Base-by-base conservation (phyloP, 2,888 invertebrate species). In the Eristalis arbustorum region DNA sequence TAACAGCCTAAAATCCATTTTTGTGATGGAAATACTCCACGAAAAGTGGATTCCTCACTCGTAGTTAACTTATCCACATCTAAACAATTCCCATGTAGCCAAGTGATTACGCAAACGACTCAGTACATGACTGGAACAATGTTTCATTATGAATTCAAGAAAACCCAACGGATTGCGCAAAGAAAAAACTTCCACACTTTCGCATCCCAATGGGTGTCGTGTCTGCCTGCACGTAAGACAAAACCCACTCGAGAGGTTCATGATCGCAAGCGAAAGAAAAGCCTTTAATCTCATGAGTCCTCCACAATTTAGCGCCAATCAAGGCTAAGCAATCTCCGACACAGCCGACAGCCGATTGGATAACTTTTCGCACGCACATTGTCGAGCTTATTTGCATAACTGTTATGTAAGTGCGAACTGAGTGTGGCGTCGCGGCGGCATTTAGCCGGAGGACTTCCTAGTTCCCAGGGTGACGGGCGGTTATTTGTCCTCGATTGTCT, bases 361-460 rank as follows among this genome's bases (percentile, higher is more conserved):
- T 84, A 79, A 74, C 79, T 84, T 79, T 84, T 74, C 84, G 79
- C 84, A 84, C 84, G 84, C 84, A 84, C 79, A 79, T 84, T 74
- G 23, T 28, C 25, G 6, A 23, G 31, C 74, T 75, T 11, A 74
- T 84, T 84, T 84, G 69, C 84, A 84, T 84, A 84, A 84, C 79
- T 40, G 84, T 79, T 84, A 74, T 71, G 79, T 61, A 84, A 84
- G 31, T 71, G 67, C 34, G 71, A 79, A 69, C 74, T 69, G 25
- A n/a, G 25, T 49, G 59, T 59, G 59, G 79, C 31, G 5, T 5
- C 31, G 31, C 10, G 31, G 31, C 61, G 64, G 40, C 66, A 61
- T 72, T 77, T 63, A 67, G 78, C 68, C 78, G 68, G 49, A 49
- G 49, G 59, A 83, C 83, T 83, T 83, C 83, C 83, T 83, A 69